Evolutionary conservation across 2,888 invertebrate species (phyloP), one percentile per base, ranked within the genome.

Genomic region (Nymphalis urticae): DNA sequence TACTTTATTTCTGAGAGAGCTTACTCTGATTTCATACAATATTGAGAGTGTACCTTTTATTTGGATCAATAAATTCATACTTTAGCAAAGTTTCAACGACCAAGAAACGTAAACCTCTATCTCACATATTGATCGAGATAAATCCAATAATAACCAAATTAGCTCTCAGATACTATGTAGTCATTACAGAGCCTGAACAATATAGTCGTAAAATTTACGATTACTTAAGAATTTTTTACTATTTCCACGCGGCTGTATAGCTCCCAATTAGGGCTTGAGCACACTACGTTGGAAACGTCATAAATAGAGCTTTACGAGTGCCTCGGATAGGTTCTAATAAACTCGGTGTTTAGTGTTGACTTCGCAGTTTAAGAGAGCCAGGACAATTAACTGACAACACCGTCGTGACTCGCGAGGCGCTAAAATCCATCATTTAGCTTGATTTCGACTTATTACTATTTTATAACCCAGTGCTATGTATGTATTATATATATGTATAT

Each of bases 261-360:
- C 80, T 77, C 80, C 83, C 86, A 87, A 88, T 88, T 88, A 88
- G 85, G 81, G 75, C 79, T 61, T 71, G 78, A 78, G 79, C 78
- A 82, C 80, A 79, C 78, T 77, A 79, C 75, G 74, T 77, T 75
- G 78, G 75, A 80, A 80, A 80, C 75, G 77, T 80, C 84, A 83
- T 86, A 85, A 86, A 86, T 82, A 73, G 80, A 74, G 74, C 76
- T 79, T 86, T 88, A 88, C 81, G 85, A 82, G 79, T 76, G 75
- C 78, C 77, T 77, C 79, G 79, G 81, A 81, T 83, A 80, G 81
- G 80, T 75, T 80, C 82, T 80, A 84, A 86, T 87, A 87, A 87
- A 85, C 77, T 78, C 75, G 63, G 75, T 76, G 79, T 82, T 83
- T 84, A 85, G 81, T 81, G 81, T 76, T 77, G 78, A 82, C 80